Evolutionary conservation across 2,113 vertebrate genomes (phyloP), one percentile per base, ranked within the genome.

Genomic region (Sisor rabdophorus): DNA sequence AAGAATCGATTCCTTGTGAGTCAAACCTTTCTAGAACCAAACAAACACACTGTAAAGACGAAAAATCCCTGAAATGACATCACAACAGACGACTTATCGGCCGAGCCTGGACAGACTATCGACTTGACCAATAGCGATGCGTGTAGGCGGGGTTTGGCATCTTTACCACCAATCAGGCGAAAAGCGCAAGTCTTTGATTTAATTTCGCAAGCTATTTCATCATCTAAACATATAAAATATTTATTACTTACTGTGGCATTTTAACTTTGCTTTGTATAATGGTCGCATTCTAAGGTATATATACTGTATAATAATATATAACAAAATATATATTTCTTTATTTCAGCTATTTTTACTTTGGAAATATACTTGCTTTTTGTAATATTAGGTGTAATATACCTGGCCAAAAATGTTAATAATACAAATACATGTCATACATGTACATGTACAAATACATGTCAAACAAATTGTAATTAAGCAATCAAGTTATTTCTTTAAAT

Each of bases 21-120:
- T 79, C 83, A 64, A 78, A 79, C 79, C 80, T 32, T 22, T 58
- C 3, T 32, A 10, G 71, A 61, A 5, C 50, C 44, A 17, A 61
- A 73, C 32, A 59, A 36, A 0, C 30, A 6, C 16, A 2, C 2
- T 16, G 15, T 4, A 13, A 11, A 54, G 5, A 13, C 20, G 81
- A 82, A 88, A 86, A 80, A 87, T 82, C 86, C 87, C 78, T 87
- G 58, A 22, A 15, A 9, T 89, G 84, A 90, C 85, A 83, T 87
- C 59, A 32, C 30, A 24, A 6, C 4, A 2, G 15, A 84, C 61
- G 74, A 55, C 58, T 36, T 65, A 89, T 89, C 85, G 22, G 84
- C 79, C 63, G 87, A 89, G 73, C 2, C 9, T 0, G 7, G 80
- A 88, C 12, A 20, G 84, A 81, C 85, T 81, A 53, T 4, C 19